Percentiles rank a stretch among this genome's conserved stretches.
Evolutionary conservation across 2,797 vertebrate species (phyloP).

Genomic region (Arrhamphus sclerolepis): DNA sequence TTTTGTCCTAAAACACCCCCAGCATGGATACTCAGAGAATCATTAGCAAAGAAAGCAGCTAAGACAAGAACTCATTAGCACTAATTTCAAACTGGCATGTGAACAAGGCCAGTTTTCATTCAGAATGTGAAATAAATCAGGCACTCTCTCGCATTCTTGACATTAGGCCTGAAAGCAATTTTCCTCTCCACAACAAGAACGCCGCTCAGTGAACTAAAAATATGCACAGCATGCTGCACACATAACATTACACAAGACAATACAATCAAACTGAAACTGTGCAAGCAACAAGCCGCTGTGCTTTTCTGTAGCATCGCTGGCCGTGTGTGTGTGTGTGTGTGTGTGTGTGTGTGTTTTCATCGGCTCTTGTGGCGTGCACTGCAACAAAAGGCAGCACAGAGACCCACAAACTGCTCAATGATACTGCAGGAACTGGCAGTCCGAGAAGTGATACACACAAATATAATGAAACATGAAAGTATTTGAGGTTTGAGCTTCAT

Average conservation of each 20-base stretch:
- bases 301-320: no score
- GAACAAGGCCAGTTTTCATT: slow-evolving; percentile 29
- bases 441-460: background rate
- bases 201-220: slow-evolving; percentile 6
- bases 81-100: slow-evolving; percentile 49
- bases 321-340: no score
- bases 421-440: no score
- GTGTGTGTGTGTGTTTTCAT: slow-evolving; percentile 8
- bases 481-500: background rate
- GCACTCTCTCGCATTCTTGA: slow-evolving; percentile 18
- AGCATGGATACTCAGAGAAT: slow-evolving; percentile 31
- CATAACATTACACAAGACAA: background rate
- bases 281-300: no score
- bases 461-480: background rate
- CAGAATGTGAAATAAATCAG: slow-evolving; percentile 28
- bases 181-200: slow-evolving; percentile 3
- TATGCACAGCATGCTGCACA: background rate
- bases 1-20: slow-evolving; percentile 4
- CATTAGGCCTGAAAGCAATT: slow-evolving; percentile 7
- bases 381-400: background rate
- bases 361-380: background rate
- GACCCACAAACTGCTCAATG: no score
- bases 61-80: slow-evolving; percentile 41
- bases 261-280: slow-evolving; percentile 1
- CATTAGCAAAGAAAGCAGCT: slow-evolving; percentile 44